Evolutionary conservation across 2,888 invertebrate genomes (phyloP).

Genomic region (Lordiphosa fenestrarum): DNA sequence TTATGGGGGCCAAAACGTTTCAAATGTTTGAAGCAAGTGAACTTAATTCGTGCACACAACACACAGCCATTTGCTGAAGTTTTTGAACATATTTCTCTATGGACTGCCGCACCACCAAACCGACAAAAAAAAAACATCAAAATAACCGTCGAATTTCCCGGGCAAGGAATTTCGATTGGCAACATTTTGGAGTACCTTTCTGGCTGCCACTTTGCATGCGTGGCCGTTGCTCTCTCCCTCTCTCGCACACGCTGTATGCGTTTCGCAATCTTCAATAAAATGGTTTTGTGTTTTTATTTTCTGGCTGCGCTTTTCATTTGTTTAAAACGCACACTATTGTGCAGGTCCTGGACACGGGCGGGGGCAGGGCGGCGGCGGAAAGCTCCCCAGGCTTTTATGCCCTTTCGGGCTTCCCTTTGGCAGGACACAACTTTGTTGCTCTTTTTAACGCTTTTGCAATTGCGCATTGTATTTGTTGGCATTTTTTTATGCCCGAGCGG

Average conservation of each 20-base stretch:
- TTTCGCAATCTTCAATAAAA: constrained; percentile 75
- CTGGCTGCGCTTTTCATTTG: constrained; percentile 69
- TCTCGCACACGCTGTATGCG: constrained; percentile 10
- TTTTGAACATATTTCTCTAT: constrained; percentile 1
- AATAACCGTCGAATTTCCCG: constrained; percentile 20
- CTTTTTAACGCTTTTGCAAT: constrained; percentile 69
- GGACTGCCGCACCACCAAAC: background rate
- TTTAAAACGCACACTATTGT: constrained; percentile 75
- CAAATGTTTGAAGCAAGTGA: constrained; percentile 53
- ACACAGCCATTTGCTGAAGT: constrained; percentile 11
- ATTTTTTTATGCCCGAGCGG: constrained; percentile 45
- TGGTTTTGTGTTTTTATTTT: constrained; percentile 57
- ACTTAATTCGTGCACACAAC: constrained; percentile 64
- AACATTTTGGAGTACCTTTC: constrained; percentile 71
- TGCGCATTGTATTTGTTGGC: constrained; percentile 71
- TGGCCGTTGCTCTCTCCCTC: constrained; percentile 13
- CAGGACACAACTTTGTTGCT: constrained; percentile 65
- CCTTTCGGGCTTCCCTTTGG: constrained; percentile 33
- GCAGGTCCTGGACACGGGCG: constrained; percentile 13
- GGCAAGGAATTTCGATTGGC: constrained; percentile 63
- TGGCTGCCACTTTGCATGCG: constrained; percentile 34
- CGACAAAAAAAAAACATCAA: background rate
- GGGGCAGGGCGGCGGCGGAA: background rate
- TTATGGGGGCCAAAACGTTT: constrained; percentile 54
- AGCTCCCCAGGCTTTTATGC: constrained; percentile 33